Base-by-base conservation (phyloP, 2,888 invertebrate genomes). In the Tetheella fluctuosa region DNA sequence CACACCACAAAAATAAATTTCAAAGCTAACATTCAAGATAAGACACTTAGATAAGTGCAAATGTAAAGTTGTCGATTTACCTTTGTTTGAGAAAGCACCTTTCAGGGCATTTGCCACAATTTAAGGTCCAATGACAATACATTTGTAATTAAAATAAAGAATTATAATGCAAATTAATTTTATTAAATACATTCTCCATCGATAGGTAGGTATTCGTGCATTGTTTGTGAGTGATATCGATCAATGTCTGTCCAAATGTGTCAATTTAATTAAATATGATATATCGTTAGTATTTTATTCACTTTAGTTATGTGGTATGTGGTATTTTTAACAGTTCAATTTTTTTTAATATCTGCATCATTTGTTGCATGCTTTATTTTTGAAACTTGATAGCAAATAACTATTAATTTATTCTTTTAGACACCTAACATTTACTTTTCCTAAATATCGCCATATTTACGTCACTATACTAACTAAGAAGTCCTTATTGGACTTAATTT, bases 61-160 rank as follows among this genome's bases (percentile, higher is more conserved):
- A 60, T 39, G 8, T 57, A 70, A 62, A 34, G 63, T 74, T 70
- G 75, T 70, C 59, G 59, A 57, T 42, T 61, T 64, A 64, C 76
- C 76, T 82, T 83, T 84, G 79, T 81, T 68, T 64, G 67, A 70
- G 66, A 73, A 77, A 79, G 77, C 85, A 85, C 85, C 83, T 84
- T 83, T 82, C 66, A 66, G 68, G 74, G 71, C 80, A 80, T 79
- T 84, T 72, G 74, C 77, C 67, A 73, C 72, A 72, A 73, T 76
- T 79, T 80, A 81, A 81, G 75, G 79, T 77, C n/a, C 76, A 76
- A 66, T 70, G 71, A 76, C 73, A 70, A 64, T 76, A 73, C 70
- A 74, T 81, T 77, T 76, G 78, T 79, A 81, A 83, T 81, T 80
- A 79, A 80, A 81, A 75, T 78, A 70, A 71, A 70, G 67, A 66